Conservation (phyloP, 2,888 invertebrate genomes). For the Matsumyia berberina region DNA sequence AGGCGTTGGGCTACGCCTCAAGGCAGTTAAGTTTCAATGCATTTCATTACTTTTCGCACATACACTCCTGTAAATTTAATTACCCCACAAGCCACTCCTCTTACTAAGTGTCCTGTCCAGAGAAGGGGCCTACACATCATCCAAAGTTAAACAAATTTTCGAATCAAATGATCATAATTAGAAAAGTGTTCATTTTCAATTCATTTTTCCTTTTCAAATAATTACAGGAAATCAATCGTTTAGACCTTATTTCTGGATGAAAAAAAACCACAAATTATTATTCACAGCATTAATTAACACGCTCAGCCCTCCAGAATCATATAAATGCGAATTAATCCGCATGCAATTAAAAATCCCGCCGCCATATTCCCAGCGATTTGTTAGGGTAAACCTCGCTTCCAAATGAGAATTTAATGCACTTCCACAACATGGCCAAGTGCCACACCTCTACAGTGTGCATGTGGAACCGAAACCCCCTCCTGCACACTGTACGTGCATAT, state of each 20-base stretch:
- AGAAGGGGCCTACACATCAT: too few species aligned
- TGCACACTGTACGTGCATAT: background rate
- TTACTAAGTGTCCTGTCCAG: background rate
- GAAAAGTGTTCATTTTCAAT: background rate
- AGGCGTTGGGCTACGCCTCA: too few species aligned
- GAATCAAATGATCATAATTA: background rate
- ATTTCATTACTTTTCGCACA: too few species aligned
- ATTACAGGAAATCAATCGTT: slow-evolving; percentile 4
- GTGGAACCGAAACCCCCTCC: background rate
- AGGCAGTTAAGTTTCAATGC: too few species aligned
- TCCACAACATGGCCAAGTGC: slow-evolving; percentile 6
- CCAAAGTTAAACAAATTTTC: background rate
- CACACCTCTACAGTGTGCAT: slow-evolving; percentile 8
- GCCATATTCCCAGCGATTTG: slow-evolving; percentile 34
- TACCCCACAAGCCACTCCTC: background rate
- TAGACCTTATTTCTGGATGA: background rate
- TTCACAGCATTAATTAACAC: slow-evolving; percentile 39
- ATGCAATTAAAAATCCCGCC: slow-evolving; percentile 40
- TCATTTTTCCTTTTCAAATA: background rate
- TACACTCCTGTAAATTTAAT: too few species aligned
- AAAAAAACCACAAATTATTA: slow-evolving; percentile 11
- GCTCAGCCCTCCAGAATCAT: background rate
- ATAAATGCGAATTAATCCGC: slow-evolving; percentile 23
- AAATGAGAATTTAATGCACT: slow-evolving; percentile 14
- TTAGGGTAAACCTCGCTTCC: slow-evolving; percentile 20